These are phyloP conservation scores for Takifugu flavidus DNA, from an alignment of 2,113 vertebrate species.

Conservation along the genomic window DNA sequence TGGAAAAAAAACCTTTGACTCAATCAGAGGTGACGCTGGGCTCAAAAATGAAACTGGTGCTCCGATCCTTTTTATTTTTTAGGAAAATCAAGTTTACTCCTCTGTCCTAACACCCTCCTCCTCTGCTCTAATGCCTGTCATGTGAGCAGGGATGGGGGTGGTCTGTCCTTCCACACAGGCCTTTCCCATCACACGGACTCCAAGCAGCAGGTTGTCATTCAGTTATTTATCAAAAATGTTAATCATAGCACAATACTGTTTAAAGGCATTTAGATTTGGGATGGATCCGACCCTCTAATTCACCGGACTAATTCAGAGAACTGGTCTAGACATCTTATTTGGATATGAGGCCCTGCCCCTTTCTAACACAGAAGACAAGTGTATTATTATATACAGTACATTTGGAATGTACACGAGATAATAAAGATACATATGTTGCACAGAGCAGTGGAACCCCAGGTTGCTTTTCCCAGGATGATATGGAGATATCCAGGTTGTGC, in stretches of 20 bases:
- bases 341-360: background rate
- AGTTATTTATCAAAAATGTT: too few relatives aligned
- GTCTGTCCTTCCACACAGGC: background rate
- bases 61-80: slow-evolving; percentile 10
- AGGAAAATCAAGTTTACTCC: slow-evolving; percentile 20
- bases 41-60: slow-evolving; percentile 18
- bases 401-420: too few relatives aligned
- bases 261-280: too few relatives aligned
- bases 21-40: slow-evolving; percentile 3
- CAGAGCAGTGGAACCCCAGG: too few relatives aligned
- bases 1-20: slow-evolving; percentile 2
- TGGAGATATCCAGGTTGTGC: background rate
- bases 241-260: too few relatives aligned
- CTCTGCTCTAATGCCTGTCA: slow-evolving; percentile 68
- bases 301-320: too few relatives aligned
- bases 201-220: slow-evolving; percentile 14
- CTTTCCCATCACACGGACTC: slow-evolving; percentile 32
- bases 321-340: too few relatives aligned
- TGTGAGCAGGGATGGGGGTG: slow-evolving; percentile 59
- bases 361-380: background rate
- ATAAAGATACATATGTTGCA: too few relatives aligned
- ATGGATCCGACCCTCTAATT: too few relatives aligned
- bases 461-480: too few relatives aligned
- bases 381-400: too few relatives aligned
- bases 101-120: slow-evolving; percentile 40